Evolutionary conservation across 1,140 invertebrate genomes (phyloP), one percentile per base, ranked within the genome.

Genomic region (Bombyx mandarina): DNA sequence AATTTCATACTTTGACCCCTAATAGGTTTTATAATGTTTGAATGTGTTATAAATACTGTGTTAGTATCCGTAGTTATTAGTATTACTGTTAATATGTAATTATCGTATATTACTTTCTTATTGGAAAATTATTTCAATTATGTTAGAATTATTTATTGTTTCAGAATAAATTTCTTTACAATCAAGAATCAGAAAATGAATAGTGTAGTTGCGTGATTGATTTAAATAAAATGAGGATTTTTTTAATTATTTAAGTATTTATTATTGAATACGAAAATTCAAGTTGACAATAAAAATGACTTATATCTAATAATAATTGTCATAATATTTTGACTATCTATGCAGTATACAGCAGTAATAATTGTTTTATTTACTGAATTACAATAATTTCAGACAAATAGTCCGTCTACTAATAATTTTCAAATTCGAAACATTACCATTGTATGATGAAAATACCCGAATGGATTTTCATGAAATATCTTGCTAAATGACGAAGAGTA

Each of bases 231-330:
- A 55, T 9, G 46, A 22, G 26, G 3, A 47, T 46, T 54, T 3
- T 26, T 47, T 45, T 43, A 44, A 44, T 54, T 66, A 60, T 54
- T 58, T 64, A 65, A 57, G 52, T 63, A 56, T 64, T 62, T 71
- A 77, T 82, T 78, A 77, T 81, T 82, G 54, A 68, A 73, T 79
- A 76, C 70, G 69, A 80, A 85, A 84, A 71, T 63, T 48, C 65
- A 69, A 75, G 49, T 65, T 72, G 54, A 76, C 67, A 70, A 77
- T 82, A 84, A 78, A 82, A 82, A 81, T 73, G 46, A 74, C 71
- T 76, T 82, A 83, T 22, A 62, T 46, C 61, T 76, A 68, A 60
- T 49, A 35, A 35, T 35, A 52, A 42, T 68, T 65, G 58, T 65
- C 68, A 72, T 68, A 70, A 75, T 79, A 71, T 69, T 75, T 73